Evolutionary conservation across 2,113 vertebrate species (phyloP), one percentile per base, ranked within the genome.

Genomic region (Phylloscopus whistleri): DNA sequence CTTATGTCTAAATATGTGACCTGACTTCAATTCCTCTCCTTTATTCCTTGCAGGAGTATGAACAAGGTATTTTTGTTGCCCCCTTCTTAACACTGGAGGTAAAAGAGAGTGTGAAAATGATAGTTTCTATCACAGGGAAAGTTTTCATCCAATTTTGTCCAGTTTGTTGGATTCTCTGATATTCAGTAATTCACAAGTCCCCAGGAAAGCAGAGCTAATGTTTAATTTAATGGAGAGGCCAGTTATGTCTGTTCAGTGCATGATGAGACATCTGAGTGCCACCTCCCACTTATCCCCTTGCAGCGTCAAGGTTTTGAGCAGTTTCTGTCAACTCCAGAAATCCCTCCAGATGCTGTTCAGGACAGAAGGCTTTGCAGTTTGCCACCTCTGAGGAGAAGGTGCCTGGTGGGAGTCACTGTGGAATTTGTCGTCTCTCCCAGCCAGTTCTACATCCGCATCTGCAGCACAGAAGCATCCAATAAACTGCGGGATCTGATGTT

Each of bases 401-500:
- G 98, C 70, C 93, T 99, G 24, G 93, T 98, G 31, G 97, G 98
- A 17, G 98, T 99, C 48, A 90, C 98, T 74, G 98, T 99, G 93
- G 99, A 99, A 53, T 96, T 96, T 2, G 27, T 98, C 17, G 68
- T 98, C 77, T 98, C 99, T 22, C 99, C 99, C 2, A 98, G 97
- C 92, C 97, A 98, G 67, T 99, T 99, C 97, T 99, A 99, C 92
- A 41, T 99, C 76, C 98, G 98, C 24, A 97, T 99, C 93, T 98
- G 95, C 37, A 97, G 97, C 80, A 96, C 63, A 18, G 97, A 98
- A 31, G 97, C 98, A 2, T 97, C 98, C 56, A 95, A 94, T 49
- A 94, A 98, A 17, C 96, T 99, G 52, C 98, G 98, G 93, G 97
- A 99, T 87, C 98, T 99, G 98, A 99, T 99, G 98, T 93, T 99